Evolutionary conservation across 2,113 vertebrate genomes (phyloP).

Genomic region (Malurus alboscapulatus): DNA sequence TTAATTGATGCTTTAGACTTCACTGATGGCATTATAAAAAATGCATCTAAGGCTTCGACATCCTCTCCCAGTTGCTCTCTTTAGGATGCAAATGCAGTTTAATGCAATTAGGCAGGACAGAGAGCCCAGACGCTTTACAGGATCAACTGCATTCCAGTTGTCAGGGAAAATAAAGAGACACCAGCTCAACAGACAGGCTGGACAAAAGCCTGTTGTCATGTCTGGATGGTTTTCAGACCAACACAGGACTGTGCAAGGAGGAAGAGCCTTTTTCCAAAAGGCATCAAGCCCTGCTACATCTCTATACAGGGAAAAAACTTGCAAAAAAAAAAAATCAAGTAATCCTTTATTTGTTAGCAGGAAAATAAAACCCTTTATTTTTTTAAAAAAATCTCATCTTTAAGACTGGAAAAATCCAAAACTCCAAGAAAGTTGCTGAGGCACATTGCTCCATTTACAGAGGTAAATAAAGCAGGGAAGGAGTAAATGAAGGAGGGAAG

Average conservation of each 20-base stretch:
- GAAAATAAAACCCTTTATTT: background rate
- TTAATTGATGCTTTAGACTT: background rate
- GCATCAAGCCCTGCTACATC: background rate
- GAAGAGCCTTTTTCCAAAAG: background rate
- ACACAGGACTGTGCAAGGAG: background rate
- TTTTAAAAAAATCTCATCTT: background rate
- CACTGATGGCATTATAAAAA: constrained; percentile 16
- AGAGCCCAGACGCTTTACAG: constrained; percentile 4
- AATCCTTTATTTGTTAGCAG: background rate
- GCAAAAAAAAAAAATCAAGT: background rate
- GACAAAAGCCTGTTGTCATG: background rate
- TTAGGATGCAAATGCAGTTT: constrained; percentile 16
- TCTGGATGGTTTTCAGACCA: background rate
- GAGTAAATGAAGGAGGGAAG: background rate
- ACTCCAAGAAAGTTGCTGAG: background rate
- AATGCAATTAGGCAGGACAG: constrained; percentile 9
- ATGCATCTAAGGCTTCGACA: background rate
- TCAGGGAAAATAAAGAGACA: background rate
- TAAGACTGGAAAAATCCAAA: background rate
- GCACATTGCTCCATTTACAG: background rate
- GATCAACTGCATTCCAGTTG: background rate
- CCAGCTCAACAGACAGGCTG: background rate
- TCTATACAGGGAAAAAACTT: fast-evolving
- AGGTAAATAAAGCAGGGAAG: background rate
- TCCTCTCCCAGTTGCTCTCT: background rate